Base-by-base conservation (phyloP, 2,888 invertebrate genomes). In the Rhopalosiphum nymphaeae region DNA sequence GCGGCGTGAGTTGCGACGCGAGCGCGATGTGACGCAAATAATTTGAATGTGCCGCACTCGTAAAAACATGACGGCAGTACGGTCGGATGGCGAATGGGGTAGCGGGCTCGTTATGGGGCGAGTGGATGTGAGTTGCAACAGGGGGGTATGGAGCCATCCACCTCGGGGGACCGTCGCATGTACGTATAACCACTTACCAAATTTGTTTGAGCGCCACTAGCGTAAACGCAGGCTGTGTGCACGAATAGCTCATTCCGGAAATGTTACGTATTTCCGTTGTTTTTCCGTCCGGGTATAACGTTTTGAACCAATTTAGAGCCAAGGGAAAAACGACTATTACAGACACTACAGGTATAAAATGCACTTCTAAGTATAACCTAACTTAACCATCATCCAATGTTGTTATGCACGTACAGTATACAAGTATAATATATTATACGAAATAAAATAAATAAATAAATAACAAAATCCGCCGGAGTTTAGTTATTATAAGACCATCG, bases 151-250 rank as follows among this genome's bases (percentile, higher is more conserved):
- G 78, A 78, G 44, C 42, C 9, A 36, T 46, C 36, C 46, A 67
- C 49, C 87, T 67, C 49, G 26, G 29, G 86, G 57, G 87, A 88
- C 88, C 36, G 36, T 21, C 78, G 78, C 44, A 9, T 36, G 78
- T 78, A 36, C 36, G 46, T 46, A 13, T 36, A 61, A 67, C 67
- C 87, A 88, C 92, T 92, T 92, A 88, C 92, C 88, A 49, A 67
- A 88, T 88, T 88, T 67, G 92, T 88, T 88, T 88, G 49, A 26
- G 25, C 16, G 25, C 42, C 49, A 49, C 67, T 53, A n/a, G 46
- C 21, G 26, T 57, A n/a, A 5, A 42, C n/a, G 49, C 5, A n/a
- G 25, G 26, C 29, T 61, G 56, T 25, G 13, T 61, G 29, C 57
- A 26, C 57, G 42, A 44, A 61, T 89, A 53, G 56, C 44, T 89